Percentiles rank a stretch among this genome's conserved stretches.
These are phyloP conservation scores for Gambusia affinis DNA, from an alignment of 2,113 vertebrate genomes.

Conservation along the genomic window DNA sequence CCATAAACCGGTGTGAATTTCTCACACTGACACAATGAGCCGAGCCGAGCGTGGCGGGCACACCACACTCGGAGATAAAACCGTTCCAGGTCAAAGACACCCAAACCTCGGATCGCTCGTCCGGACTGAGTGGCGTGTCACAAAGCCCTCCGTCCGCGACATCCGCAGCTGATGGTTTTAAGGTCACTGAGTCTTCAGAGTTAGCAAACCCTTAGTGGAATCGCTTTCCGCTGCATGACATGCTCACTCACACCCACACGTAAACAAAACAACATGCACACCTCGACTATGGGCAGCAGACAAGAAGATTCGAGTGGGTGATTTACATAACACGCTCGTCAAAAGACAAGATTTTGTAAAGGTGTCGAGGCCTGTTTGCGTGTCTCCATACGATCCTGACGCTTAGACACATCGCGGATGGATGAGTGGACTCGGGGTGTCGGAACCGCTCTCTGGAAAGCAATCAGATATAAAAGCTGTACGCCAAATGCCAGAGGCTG, in stretches of 20 bases:
- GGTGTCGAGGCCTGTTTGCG: conserved; percentile 47
- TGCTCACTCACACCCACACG: conserved; percentile 44
- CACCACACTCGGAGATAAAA: conserved; percentile 18
- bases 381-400: conserved; percentile 35
- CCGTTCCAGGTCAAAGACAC: conserved; percentile 63
- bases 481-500: conserved; percentile 19
- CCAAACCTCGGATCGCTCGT: conserved; percentile 14
- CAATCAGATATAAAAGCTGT: conserved; percentile 40
- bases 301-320: conserved; percentile 26
- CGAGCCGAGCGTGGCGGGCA: conserved; percentile 19
- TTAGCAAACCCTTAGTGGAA: conserved; percentile 54
- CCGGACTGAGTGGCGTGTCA: conserved; percentile 46
- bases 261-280: conserved; percentile 46
- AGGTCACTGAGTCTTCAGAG: conserved; percentile 56
- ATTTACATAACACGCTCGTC: conserved; percentile 43
- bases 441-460: conserved; percentile 34
- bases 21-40: conserved; percentile 45
- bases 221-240: conserved; percentile 52
- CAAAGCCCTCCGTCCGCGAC: conserved; percentile 51
- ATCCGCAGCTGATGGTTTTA: conserved; percentile 48
- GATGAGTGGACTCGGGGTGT: conserved; percentile 24
- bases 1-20: conserved; percentile 48
- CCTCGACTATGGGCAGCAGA: conserved; percentile 47
- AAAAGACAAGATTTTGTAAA: conserved; percentile 46
- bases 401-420: conserved; percentile 18